Conservation (phyloP, 1,140 invertebrate genomes). For the Heterodera schachtii region DNA sequence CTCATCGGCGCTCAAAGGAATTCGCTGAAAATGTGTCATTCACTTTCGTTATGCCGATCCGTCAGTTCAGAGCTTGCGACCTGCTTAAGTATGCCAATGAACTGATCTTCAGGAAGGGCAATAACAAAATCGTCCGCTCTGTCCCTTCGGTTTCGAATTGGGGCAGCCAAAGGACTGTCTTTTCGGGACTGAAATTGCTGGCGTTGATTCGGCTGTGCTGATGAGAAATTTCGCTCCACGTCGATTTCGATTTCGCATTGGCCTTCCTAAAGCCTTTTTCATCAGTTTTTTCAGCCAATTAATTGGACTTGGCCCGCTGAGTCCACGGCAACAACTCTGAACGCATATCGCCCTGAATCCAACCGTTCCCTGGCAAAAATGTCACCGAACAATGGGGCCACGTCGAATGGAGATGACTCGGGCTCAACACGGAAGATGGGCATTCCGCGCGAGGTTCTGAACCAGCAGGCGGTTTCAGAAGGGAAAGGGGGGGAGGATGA, state of each 20-base stretch:
- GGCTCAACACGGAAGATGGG: constrained; percentile 44
- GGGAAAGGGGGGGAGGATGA: no score
- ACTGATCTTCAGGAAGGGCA: constrained; percentile 36
- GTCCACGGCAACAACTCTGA: constrained; percentile 46
- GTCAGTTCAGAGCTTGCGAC: constrained; percentile 6
- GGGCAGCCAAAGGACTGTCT: background rate
- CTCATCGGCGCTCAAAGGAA: constrained; percentile 28
- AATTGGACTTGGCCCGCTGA: constrained; percentile 41
- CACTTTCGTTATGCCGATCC: background rate
- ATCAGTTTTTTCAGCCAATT: background rate
- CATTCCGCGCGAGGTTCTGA: constrained; percentile 38
- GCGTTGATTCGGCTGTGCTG: background rate
- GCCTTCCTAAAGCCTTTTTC: background rate
- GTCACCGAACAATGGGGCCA: constrained; percentile 46
- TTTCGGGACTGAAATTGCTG: background rate
- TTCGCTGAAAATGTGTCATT: constrained; percentile 26
- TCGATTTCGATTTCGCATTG: constrained; percentile 11
- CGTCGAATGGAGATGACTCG: constrained; percentile 46
- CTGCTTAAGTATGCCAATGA: constrained; percentile 40
- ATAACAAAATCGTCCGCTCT: constrained; percentile 37
- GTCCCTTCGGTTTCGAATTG: constrained; percentile 22
- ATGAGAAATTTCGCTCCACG: background rate
- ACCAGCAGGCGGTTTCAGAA: background rate
- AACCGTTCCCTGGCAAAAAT: constrained; percentile 40
- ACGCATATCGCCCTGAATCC: constrained; percentile 37